Conservation (phyloP, 2,113 vertebrate species). For the Thalassarche chlororhynchos region DNA sequence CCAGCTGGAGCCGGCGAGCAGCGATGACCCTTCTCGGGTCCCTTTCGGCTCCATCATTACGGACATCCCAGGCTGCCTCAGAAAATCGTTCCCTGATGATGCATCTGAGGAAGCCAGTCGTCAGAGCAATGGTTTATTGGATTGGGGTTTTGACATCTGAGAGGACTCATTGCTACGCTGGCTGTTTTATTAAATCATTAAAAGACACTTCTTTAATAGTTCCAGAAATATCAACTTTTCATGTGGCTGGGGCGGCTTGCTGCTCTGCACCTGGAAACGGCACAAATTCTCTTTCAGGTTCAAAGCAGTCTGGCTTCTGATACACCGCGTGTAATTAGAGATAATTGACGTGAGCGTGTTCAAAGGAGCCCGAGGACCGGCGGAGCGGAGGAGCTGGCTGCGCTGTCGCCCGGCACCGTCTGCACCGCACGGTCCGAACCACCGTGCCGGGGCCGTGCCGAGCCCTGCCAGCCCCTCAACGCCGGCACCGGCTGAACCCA, state of each 20-base stretch:
- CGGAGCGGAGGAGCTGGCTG: background rate
- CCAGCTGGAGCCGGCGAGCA: background rate
- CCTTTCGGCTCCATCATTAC: background rate
- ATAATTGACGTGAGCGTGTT: background rate
- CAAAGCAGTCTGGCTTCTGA: background rate
- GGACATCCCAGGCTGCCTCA: background rate
- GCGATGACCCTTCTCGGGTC: background rate
- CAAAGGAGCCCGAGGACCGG: background rate
- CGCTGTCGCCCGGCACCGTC: background rate
- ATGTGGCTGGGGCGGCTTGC: slow-evolving; percentile 10
- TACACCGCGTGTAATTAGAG: background rate
- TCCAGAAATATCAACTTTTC: background rate
- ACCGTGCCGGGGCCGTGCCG: fast-evolving
- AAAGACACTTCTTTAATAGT: background rate
- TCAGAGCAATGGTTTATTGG: slow-evolving; percentile 58
- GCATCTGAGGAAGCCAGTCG: slow-evolving; percentile 13
- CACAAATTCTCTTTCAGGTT: background rate
- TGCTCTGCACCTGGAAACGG: background rate
- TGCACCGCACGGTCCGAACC: fast-evolving
- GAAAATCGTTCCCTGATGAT: slow-evolving; percentile 41
- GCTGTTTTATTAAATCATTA: slow-evolving; percentile 50
- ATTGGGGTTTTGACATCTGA: slow-evolving; percentile 34
- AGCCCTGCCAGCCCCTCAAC: background rate
- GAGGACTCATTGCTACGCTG: background rate
- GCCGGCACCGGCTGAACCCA: background rate